Base-by-base conservation (phyloP, 2,888 invertebrate species). In the Thymelicus acteon region DNA sequence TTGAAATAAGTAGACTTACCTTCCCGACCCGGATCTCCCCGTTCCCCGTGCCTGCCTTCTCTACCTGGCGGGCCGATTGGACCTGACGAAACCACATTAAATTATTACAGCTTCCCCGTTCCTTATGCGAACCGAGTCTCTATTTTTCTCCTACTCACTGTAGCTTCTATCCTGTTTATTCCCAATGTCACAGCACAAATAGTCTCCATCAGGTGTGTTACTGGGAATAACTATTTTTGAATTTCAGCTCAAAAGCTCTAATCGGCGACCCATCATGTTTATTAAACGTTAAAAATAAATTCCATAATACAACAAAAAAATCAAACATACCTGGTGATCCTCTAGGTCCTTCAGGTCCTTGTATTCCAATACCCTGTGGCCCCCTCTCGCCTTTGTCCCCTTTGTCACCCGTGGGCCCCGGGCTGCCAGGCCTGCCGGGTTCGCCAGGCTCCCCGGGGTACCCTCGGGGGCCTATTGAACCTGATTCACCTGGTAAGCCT, bases 311-410 rank as follows among this genome's bases (percentile, higher is more conserved):
- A 15, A 7, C 7, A 1, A 15, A 15, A 52, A 10, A 6, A 2
- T 65, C 19, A 44, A 52, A 76, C 72, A 79, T 87, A 96, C 97
- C 97, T 88, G 95, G 94, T 69, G 91, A 80, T 58, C 98, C 98
- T 74, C 95, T 93, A 0, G 95, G 95, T 4, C 98, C 98, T 67
- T 95, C 94, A 0, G 95, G 95, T 0, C 98, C 98, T 79, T 96
- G 96, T 15, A 95, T 80, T 0, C 97, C 97, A 5, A 96, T 88
- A 0, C 97, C 98, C 81, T 96, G 95, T 0, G 94, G 90, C 0
- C 95, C 97, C 76, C 95, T 90, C 19, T 97, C 97, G 0, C 97
- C 97, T 80, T 96, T 96, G 72, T 96, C 96, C 0, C 97, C 97
- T 74, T 95, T 94, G 76, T 95, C 95, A 2, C 77, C 12, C 96